Conservation (phyloP, 2,797 vertebrate species). For the Uromys caudimaculatus region DNA sequence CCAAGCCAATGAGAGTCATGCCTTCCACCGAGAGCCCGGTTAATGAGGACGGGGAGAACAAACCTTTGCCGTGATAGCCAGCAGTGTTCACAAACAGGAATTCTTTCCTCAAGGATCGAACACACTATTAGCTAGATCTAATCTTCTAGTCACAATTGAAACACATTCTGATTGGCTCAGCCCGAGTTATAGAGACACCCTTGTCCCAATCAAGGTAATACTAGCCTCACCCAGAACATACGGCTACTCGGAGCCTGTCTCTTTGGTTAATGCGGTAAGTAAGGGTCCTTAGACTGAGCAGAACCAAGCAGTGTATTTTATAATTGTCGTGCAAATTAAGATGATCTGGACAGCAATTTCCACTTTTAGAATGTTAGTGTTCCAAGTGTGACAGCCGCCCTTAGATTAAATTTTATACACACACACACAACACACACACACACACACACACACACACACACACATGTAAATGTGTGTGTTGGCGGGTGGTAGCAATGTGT, state of each 20-base stretch:
- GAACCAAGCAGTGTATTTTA: background rate
- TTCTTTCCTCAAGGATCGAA: constrained; percentile 22
- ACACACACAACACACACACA: too few species aligned
- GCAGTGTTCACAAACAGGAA: background rate
- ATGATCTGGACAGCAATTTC: background rate
- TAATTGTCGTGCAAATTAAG: background rate
- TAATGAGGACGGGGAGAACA: background rate
- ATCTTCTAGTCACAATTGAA: constrained; percentile 17
- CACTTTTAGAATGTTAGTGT: background rate
- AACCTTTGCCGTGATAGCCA: background rate
- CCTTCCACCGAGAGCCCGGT: background rate
- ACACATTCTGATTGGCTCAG: background rate
- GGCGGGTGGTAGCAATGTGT: background rate
- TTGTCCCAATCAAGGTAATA: background rate
- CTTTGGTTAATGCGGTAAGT: background rate
- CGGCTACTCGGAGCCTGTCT: background rate
- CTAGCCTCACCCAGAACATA: background rate
- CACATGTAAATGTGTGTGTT: background rate
- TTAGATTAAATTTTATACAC: too few species aligned
- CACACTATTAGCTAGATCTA: constrained; percentile 31
- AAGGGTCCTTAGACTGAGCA: background rate
- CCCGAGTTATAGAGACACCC: background rate
- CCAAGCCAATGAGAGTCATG: background rate
- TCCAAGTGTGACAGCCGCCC: background rate
- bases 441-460: too few species aligned